A percentile compares a stretch with the other conserved stretches of the same genome.
phyloP scores from a whole-genome alignment of 2,113 vertebrate genomes.

The Ailurus styani region DNA sequence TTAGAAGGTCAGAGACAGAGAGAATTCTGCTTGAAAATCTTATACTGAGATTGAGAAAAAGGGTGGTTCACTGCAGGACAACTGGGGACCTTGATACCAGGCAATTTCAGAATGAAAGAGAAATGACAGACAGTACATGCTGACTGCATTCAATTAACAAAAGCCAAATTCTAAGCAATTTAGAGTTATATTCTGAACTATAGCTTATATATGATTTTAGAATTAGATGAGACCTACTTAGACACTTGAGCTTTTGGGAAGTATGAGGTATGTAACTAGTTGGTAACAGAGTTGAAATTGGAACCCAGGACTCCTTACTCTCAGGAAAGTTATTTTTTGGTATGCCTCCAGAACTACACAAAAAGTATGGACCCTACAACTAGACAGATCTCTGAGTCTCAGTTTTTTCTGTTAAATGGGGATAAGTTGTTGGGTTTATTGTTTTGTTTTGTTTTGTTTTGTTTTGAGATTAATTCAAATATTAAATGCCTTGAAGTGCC shows the following conservation, averaged over 20 bases:
- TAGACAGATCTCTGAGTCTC: not conserved
- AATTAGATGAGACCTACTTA: not conserved
- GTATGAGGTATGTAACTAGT: rapidly evolving
- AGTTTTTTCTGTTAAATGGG: not conserved
- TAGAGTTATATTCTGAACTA: not conserved
- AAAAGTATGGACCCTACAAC: not conserved
- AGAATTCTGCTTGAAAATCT: not conserved
- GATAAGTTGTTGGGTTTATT: not conserved
- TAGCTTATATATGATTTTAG: not conserved
- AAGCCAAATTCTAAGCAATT: not conserved
- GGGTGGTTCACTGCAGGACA: not conserved
- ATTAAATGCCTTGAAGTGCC: not conserved
- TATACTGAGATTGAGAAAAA: not conserved
- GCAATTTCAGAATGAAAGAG: not conserved
- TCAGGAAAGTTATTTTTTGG: not conserved
- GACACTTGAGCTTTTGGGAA: not conserved
- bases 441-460: not conserved
- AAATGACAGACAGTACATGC: not conserved
- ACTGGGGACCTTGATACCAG: not conserved
- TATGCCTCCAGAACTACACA: not conserved
- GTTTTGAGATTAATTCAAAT: too few species aligned
- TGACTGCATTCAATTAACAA: not conserved
- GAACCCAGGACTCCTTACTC: not conserved
- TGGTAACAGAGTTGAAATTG: not conserved
- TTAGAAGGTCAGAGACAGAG: not conserved